These are phyloP conservation scores for Paraplagusia blochii DNA, from an alignment of 2,113 vertebrate genomes.

Conservation along the genomic window DNA sequence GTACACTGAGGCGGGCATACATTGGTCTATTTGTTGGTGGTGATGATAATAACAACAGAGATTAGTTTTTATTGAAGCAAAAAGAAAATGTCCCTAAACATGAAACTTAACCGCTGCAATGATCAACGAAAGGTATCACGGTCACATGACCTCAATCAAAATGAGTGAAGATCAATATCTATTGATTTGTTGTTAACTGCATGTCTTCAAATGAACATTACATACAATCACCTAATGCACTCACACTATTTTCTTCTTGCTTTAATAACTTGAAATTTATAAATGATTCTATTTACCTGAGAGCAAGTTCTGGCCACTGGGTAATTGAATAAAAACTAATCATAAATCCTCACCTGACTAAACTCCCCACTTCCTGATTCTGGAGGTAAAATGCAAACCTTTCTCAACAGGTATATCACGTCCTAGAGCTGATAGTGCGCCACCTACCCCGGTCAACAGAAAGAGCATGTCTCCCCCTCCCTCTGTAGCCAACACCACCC, in stretches of 20 bases:
- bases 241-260: constrained; percentile 1
- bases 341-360: neutral
- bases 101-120: constrained; percentile 17
- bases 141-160: constrained; percentile 40
- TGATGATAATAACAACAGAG: constrained; percentile 51
- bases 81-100: constrained; percentile 23
- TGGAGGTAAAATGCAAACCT: neutral
- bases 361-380: neutral
- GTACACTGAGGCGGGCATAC: constrained; percentile 38
- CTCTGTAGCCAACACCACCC: constrained; percentile 86
- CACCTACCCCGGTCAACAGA: constrained; percentile 90
- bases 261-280: constrained; percentile 11
- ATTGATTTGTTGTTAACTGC: constrained; percentile 65
- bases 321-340: constrained; percentile 12
- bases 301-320: neutral
- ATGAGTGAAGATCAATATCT: constrained; percentile 20
- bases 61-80: constrained; percentile 12
- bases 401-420: constrained; percentile 85
- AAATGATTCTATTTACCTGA: constrained; percentile 21
- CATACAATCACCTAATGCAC: constrained; percentile 36
- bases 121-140: constrained; percentile 27
- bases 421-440: constrained; percentile 89
- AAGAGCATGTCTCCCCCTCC: constrained; percentile 88
- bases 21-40: constrained; percentile 41
- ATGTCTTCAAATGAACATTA: constrained; percentile 49